A percentile compares a stretch with the other conserved stretches of the same genome.
These are phyloP conservation scores for Dolomedes plantarius DNA, from an alignment of 2,888 invertebrate species.

Conservation along the genomic window DNA sequence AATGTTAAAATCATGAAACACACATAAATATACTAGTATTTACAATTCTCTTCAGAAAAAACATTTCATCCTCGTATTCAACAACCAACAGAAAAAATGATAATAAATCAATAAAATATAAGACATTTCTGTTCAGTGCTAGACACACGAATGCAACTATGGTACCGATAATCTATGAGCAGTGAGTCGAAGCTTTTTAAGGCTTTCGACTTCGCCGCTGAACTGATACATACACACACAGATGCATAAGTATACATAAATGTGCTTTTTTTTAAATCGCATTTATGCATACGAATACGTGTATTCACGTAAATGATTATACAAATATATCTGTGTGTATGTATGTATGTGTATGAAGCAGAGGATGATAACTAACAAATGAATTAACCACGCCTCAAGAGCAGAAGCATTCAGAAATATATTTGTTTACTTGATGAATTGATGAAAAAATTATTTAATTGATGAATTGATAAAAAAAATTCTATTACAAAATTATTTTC, in stretches of 20 bases:
- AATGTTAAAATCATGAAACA: conserved; percentile 5
- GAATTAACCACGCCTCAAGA: conserved; percentile 48
- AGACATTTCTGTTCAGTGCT: conserved; percentile 46
- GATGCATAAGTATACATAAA: not conserved
- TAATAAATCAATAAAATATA: conserved; percentile 51
- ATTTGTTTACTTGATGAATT: too few relatives aligned
- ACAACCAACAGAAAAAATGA: conserved; percentile 46
- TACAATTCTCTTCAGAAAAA: conserved; percentile 56
- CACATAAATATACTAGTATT: conserved; percentile 37
- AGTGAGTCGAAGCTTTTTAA: conserved; percentile 58
- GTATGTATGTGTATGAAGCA: conserved; percentile 24
- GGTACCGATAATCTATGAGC: conserved; percentile 56
- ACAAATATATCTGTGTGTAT: not conserved
- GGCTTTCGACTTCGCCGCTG: conserved; percentile 57
- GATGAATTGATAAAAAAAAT: too few relatives aligned
- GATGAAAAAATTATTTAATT: too few relatives aligned
- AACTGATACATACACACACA: conserved; percentile 24
- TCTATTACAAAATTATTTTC: too few relatives aligned
- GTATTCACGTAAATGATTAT: not conserved
- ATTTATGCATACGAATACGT: not conserved
- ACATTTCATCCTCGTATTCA: conserved; percentile 25
- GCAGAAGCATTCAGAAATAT: conserved; percentile 45
- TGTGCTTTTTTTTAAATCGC: not conserved
- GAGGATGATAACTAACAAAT: conserved; percentile 62
- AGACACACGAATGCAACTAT: conserved; percentile 64